Base-by-base conservation (phyloP, 2,888 invertebrate species). In the Rhagonycha lutea region DNA sequence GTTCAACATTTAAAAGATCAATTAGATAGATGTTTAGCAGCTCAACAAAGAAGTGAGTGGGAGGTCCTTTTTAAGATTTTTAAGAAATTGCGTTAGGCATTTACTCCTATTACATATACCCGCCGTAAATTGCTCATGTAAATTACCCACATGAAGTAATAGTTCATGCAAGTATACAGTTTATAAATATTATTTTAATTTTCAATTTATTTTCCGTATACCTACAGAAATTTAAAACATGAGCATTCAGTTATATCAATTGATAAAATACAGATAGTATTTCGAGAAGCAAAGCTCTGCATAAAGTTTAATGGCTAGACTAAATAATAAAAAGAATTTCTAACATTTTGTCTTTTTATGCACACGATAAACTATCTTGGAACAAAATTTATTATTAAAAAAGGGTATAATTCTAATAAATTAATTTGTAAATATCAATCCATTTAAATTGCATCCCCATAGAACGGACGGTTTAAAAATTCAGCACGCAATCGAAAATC, bases 401-500 rank as follows among this genome's bases (percentile, higher is more conserved):
- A 24, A 23, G 10, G 8, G 18, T 63, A n/a, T 61, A 61, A 61
- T 61, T 63, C 12, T 23, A n/a, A 23, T 8, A 65, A 65, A 65
- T 65, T 24, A n/a, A n/a, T 47, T 12, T 47, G 2, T n/a, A 5
- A 4, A 32, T 47, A 32, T n/a, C 47, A n/a, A n/a, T 47, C 7
- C 47, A n/a, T 47, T 47, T 7, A 47, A n/a, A 47, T 7, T 47
- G 32, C 47, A 11, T n/a, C n/a, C n/a, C n/a, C 7, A 47, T 47
- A 47, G 12, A 47, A 26, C 3, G 24, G 4, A 47, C 47, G 47
- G 47, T 47, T 47, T 2, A 24, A 65, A 18, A 65, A 26, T 26
- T 24, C 18, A 18, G 18, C 26, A 28, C 18, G 26, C 70, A 63
- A 74, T 70, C 74, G 70, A 70, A 74, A 74, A 74, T 74, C 70